Evolutionary conservation across 2,797 vertebrate species (phyloP).

Genomic region (Platalea minor): DNA sequence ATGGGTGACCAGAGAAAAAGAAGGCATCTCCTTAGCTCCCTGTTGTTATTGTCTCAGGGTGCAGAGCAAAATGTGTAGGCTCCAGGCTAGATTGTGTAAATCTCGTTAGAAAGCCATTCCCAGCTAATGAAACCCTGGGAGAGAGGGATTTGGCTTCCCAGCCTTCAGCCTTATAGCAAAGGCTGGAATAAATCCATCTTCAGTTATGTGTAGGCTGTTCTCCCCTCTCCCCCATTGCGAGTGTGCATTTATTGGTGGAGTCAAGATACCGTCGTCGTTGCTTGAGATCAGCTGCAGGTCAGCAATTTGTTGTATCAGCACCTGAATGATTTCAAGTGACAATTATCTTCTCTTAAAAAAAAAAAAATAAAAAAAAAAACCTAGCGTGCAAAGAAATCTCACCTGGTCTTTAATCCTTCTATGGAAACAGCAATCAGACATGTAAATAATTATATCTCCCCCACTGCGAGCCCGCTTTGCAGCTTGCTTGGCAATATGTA

Average conservation of each 20-base stretch:
- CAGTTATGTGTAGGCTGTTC: neutral
- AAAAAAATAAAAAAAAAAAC: too few relatives aligned
- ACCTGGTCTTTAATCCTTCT: neutral
- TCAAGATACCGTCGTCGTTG: neutral
- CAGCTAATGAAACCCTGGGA: constrained; percentile 69
- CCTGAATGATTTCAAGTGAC: neutral
- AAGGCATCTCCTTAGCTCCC: constrained; percentile 32
- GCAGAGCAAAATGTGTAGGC: constrained; percentile 27
- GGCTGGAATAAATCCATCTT: constrained; percentile 53
- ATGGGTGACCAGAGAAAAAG: neutral
- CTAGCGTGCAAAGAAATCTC: neutral
- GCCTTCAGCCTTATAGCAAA: constrained; percentile 11
- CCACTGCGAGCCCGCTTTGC: neutral
- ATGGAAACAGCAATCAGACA: neutral
- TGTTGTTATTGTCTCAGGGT: constrained; percentile 39
- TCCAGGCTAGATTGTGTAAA: constrained; percentile 47
- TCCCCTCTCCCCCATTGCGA: neutral
- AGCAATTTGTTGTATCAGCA: neutral
- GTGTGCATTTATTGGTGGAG: neutral
- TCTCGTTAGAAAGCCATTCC: constrained; percentile 60
- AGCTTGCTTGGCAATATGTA: neutral
- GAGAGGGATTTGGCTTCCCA: constrained; percentile 53
- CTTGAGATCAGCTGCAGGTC: neutral
- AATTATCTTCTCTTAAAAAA: neutral
- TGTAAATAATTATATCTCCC: neutral